A percentile compares a stretch with the other conserved stretches of the same genome.
Evolutionary conservation across 2,113 vertebrate genomes (phyloP).

Genomic region (Narcine bancroftii): DNA sequence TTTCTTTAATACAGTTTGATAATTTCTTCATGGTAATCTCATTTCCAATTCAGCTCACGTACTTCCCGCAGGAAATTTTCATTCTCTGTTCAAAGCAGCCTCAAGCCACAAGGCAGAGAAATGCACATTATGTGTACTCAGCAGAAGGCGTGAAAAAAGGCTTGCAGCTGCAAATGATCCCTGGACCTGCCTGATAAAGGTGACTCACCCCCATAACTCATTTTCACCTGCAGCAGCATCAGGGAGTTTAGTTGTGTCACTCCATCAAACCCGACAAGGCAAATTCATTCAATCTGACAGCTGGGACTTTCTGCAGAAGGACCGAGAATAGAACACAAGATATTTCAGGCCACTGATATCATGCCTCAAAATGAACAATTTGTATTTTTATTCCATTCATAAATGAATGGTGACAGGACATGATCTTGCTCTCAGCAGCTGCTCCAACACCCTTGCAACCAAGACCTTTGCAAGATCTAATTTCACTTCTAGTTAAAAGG

Average conservation of each 20-base stretch:
- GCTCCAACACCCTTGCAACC: constrained; percentile 19
- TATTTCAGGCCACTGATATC: constrained; percentile 46
- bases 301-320: constrained; percentile 40
- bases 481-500: not conserved
- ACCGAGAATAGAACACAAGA: constrained; percentile 48
- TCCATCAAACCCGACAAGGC: constrained; percentile 46
- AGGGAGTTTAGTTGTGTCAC: constrained; percentile 55
- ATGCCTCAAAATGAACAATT: constrained; percentile 39
- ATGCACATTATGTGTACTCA: constrained; percentile 49
- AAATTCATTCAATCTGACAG: constrained; percentile 55
- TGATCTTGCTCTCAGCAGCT: constrained; percentile 36
- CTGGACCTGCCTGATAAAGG: constrained; percentile 45
- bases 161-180: constrained; percentile 50
- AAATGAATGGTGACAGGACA: constrained; percentile 46
- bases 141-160: constrained; percentile 47
- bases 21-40: not conserved
- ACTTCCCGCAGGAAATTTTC: constrained; percentile 45
- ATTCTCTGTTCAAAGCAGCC: constrained; percentile 55
- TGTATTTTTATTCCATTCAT: constrained; percentile 48
- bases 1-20: not conserved
- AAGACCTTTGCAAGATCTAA: constrained; percentile 33
- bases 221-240: constrained; percentile 52
- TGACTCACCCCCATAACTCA: constrained; percentile 50
- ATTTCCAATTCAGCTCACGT: not conserved
- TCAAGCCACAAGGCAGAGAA: constrained; percentile 53